Conservation (phyloP, 2,797 vertebrate species). For the Carduelis carduelis region DNA sequence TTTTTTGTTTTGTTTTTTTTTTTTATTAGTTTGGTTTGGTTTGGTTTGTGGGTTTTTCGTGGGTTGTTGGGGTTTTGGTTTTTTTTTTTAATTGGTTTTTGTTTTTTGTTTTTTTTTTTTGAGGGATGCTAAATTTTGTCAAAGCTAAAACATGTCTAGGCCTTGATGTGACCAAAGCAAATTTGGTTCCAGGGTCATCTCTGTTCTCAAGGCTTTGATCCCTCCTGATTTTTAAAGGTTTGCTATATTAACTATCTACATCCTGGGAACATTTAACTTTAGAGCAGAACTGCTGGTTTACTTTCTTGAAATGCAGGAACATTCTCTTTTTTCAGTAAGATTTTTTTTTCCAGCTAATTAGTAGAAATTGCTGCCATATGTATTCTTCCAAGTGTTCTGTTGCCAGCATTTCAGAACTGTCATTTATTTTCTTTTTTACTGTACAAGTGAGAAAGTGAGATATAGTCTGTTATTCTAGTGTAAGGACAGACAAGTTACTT, state of each 20-base stretch:
- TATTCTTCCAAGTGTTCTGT: neutral
- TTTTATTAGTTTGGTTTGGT: too few species aligned
- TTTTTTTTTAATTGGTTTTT: neutral
- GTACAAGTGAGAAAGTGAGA: rapidly evolving
- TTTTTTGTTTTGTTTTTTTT: neutral
- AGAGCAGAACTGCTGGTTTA: neutral
- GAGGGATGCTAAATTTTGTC: neutral
- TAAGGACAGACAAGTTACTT: neutral
- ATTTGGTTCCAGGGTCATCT: neutral
- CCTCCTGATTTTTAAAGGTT: neutral
- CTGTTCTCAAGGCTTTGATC: neutral
- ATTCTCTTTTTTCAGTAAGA: neutral
- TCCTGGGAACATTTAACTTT: neutral
- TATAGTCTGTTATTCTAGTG: neutral
- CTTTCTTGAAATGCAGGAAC: neutral
- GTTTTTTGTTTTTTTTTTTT: neutral
- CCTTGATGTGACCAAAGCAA: neutral
- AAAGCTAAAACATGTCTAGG: neutral
- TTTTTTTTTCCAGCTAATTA: neutral
- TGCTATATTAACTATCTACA: neutral
- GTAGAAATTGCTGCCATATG: neutral
- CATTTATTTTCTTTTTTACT: neutral
- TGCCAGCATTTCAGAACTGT: neutral
- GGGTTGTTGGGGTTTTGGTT: neutral
- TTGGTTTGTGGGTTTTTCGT: neutral